Conservation (phyloP, 2,113 vertebrate genomes). For the Balaeniceps rex region DNA sequence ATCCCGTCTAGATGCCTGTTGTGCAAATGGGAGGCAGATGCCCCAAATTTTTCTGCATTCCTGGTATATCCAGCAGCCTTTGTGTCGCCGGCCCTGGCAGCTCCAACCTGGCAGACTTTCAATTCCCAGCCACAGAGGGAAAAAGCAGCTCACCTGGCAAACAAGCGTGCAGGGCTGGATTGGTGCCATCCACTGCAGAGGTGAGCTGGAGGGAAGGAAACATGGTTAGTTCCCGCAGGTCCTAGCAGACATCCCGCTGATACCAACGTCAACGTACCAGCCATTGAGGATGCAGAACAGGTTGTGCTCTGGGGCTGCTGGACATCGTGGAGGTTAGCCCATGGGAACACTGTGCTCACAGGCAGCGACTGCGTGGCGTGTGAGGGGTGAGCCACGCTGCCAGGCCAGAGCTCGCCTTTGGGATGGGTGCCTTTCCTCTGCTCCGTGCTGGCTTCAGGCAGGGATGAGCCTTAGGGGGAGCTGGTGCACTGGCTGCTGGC, state of each 20-base stretch:
- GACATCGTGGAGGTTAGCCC: not conserved
- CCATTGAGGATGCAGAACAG: not conserved
- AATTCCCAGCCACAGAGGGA: not conserved
- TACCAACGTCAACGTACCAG: not conserved
- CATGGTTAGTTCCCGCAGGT: not conserved
- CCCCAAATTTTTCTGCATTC: not conserved
- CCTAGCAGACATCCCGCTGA: not conserved
- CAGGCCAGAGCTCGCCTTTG: accelerated
- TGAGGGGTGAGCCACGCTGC: not conserved
- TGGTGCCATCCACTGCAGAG: not conserved
- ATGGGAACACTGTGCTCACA: not conserved
- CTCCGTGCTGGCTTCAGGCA: not conserved
- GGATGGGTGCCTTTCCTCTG: not conserved
- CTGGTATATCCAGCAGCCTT: not conserved
- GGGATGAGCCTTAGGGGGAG: not conserved
- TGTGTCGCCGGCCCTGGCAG: not conserved
- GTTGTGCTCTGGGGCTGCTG: not conserved
- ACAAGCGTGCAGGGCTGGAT: not conserved
- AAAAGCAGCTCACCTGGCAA: not conserved
- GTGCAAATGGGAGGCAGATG: not conserved
- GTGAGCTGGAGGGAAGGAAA: not conserved
- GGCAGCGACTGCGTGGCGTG: not conserved
- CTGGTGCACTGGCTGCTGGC: not conserved
- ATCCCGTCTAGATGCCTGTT: not conserved
- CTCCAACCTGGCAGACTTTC: not conserved